Evolutionary conservation across 1,140 invertebrate genomes (phyloP), one percentile per base, ranked within the genome.

Genomic region (Halesus radiatus): DNA sequence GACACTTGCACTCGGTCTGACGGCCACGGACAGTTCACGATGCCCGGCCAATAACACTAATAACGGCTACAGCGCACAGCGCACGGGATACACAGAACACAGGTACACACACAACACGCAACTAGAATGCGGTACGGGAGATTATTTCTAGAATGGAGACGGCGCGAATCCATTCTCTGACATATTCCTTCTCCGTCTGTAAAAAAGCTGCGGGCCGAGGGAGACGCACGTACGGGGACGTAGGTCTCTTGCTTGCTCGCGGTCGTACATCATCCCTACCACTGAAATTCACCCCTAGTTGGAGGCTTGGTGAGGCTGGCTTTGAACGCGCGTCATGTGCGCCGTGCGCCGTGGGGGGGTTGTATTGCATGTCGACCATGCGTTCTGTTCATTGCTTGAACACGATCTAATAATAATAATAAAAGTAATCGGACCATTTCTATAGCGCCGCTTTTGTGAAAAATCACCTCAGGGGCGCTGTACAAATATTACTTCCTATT

Each of bases 181-280:
- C 76, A 77, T 64, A 66, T 66, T 66, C 60, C 37, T 60, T 56
- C 54, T 56, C 56, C 32, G 76, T 77, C 76, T 77, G 76, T 77
- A 77, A 77, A 77, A 77, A 77, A 66, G 45, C 76, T 54, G 58
- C 60, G 23, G 74, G 76, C 20, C 56, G 56, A 77, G 58, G n/a
- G 62, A 77, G 76, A 77, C 60, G 60, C 29, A 64, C 23, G 66
- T n/a, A 77, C n/a, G 1, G 76, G 22, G 45, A 77, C 76, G 58
- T 77, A 60, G 18, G 76, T 77, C 76, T 37, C 20, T 53, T 77
- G 20, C 76, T 26, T 13, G 8, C 16, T 26, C 13, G 45, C 60
- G 60, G 18, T 72, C 76, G 60, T 77, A 64, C 60, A 77, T 77
- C 76, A 77, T 77, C 76, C 76, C 76, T 77, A 77, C 76, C 76